These are phyloP conservation scores for Aradus depressus DNA, from an alignment of 2,888 invertebrate species.

Conservation along the genomic window DNA sequence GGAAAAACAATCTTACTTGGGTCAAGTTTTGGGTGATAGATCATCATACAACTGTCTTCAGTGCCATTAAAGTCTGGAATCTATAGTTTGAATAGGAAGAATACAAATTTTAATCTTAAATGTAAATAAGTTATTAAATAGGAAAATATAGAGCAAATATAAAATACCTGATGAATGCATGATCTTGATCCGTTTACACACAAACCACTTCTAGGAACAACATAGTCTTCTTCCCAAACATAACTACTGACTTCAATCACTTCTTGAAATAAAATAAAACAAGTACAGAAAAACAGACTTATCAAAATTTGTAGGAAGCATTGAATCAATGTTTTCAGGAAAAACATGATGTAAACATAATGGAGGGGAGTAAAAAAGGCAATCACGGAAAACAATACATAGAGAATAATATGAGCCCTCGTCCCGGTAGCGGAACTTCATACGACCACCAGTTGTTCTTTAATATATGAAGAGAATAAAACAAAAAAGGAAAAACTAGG, in stretches of 20 bases:
- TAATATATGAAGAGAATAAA: too few relatives aligned
- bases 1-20: conserved; percentile 10
- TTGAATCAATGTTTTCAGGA: conserved; percentile 16
- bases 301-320: conserved; percentile 12
- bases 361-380: too few relatives aligned
- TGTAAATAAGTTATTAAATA: background rate
- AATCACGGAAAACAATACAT: too few relatives aligned
- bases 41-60: conserved; percentile 3
- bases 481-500: too few relatives aligned
- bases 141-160: too few relatives aligned
- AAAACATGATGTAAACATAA: conserved; percentile 22
- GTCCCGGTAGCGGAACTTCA: too few relatives aligned
- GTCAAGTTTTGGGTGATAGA: conserved; percentile 2
- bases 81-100: background rate
- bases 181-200: conserved; percentile 20
- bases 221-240: background rate
- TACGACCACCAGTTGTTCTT: too few relatives aligned
- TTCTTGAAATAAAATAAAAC: conserved; percentile 7
- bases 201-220: conserved; percentile 3
- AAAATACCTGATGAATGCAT: conserved; percentile 22
- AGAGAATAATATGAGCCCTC: too few relatives aligned
- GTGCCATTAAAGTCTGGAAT: background rate
- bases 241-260: conserved; percentile 1
- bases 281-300: conserved; percentile 14
- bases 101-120: background rate